phyloP scores from a whole-genome alignment of 2,113 vertebrate species.

The Phylloscopus whistleri region DNA sequence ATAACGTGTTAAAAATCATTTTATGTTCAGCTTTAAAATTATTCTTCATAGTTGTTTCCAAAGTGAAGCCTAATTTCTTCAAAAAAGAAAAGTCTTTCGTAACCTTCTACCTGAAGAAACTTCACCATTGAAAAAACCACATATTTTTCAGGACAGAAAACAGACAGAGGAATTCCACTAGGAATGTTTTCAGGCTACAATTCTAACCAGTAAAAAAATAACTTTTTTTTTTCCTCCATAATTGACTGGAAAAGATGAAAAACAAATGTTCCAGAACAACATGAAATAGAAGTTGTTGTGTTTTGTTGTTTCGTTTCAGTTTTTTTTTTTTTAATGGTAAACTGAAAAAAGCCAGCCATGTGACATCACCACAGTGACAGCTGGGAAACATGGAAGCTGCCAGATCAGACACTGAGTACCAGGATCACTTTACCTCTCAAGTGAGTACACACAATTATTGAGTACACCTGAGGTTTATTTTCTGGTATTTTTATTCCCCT shows the following conservation, averaged over 20 bases:
- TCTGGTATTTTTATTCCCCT: background rate
- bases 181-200: conserved; percentile 11
- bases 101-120: conserved; percentile 11
- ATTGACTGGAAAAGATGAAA: conserved; percentile 49
- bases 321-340: background rate
- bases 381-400: background rate
- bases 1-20: background rate
- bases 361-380: conserved; percentile 11
- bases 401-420: background rate
- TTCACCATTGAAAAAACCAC: background rate
- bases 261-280: conserved; percentile 43
- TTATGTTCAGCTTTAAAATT: background rate
- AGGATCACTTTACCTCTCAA: background rate
- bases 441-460: background rate
- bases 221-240: background rate
- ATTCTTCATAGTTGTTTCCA: background rate
- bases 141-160: conserved; percentile 35
- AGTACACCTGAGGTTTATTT: background rate
- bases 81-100: background rate
- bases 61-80: background rate
- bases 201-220: conserved; percentile 5
- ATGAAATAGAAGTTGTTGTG: background rate
- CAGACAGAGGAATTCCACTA: conserved; percentile 31
- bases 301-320: background rate
- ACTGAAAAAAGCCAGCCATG: conserved; percentile 12